Evolutionary conservation across 2,888 invertebrate genomes (phyloP), one percentile per base, ranked within the genome.

Genomic region (Phalera bucephala): DNA sequence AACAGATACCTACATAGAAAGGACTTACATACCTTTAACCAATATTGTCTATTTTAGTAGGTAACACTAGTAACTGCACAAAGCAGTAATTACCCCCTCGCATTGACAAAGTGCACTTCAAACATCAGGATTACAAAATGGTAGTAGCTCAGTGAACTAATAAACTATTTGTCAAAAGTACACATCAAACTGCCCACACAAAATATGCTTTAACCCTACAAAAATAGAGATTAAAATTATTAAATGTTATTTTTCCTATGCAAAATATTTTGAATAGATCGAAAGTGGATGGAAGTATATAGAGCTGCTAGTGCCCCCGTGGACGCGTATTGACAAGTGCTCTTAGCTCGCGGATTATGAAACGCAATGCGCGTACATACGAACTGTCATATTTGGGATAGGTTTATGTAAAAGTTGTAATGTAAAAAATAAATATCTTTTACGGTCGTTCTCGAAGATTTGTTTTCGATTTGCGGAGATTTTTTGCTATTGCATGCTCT

Each of bases 321-420:
- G 64, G 63, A 66, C 53, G 64, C 51, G 74, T 81, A 85, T 85
- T 83, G 84, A 84, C 83, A 81, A 83, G 83, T 79, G 79, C 78
- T 75, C 81, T 82, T 75, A 70, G 71, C 58, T 59, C 64, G 71
- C 64, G 81, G 82, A 84, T 86, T 85, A 83, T 59, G 56, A 53
- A 54, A 58, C 64, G 57, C 65, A 40, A 35, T 56, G 53, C 58
- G 61, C 63, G 64, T 64, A n/a, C n/a, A n/a, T n/a, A n/a, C 54
- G n/a, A 33, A 59, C 59, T 58, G 55, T 52, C n/a, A n/a, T 64
- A 60, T 54, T 48, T 35, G 37, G 33, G 53, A 52, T 68, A 33
- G 58, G 52, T 34, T 40, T 70, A 30, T 40, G 19, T 21, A 30
- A 28, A 15, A 28, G 8, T 22, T 15, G 13, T n/a, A n/a, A n/a